Base-by-base conservation (phyloP, 2,797 vertebrate species). In the Remorina albescens region DNA sequence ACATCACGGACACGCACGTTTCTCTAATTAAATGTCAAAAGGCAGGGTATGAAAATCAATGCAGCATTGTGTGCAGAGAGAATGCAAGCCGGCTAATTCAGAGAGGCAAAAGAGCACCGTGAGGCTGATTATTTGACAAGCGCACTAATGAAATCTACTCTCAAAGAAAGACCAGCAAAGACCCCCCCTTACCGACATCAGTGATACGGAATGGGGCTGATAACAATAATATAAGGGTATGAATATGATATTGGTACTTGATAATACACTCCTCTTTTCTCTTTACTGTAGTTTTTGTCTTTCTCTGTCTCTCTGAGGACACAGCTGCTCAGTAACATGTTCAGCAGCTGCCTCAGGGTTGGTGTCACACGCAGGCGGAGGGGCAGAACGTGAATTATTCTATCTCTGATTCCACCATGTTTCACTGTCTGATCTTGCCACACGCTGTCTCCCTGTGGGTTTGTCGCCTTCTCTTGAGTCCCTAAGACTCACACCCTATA, bases 11-110 rank as follows among this genome's bases (percentile, higher is more conserved):
- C 44, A 26, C 66, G 37, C 76, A n/a, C 65, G 46, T 65, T 76
- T 66, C 70, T 83, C 74, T 89, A 93, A 91, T 90, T 87, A 90
- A 91, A 91, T 88, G 88, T 77, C 82, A 89, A 83, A 80, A 90
- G 80, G 65, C 81, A 69, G 68, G 34, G 71, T 86, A 82, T 84
- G 84, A 88, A 83, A 82, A 87, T 82, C 88, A 83, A 88, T 90
- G 72, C 78, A 53, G 74, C 61, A 58, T 70, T 82, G 70, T 88
- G 76, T 66, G 59, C 44, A 46, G 46, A 77, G 53, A 71, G 80
- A 87, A 85, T 58, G 71, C 66, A 57, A 49, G 74, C 62, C 55
- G 59, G 74, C 68, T 81, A 78, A 80, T 76, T 87, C 66, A 71
- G 46, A 85, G 78, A 83, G 65, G 57, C 70, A 79, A 78, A 75